Evolutionary conservation across 2,113 vertebrate species (phyloP).

Genomic region (Recurvirostra avosetta): DNA sequence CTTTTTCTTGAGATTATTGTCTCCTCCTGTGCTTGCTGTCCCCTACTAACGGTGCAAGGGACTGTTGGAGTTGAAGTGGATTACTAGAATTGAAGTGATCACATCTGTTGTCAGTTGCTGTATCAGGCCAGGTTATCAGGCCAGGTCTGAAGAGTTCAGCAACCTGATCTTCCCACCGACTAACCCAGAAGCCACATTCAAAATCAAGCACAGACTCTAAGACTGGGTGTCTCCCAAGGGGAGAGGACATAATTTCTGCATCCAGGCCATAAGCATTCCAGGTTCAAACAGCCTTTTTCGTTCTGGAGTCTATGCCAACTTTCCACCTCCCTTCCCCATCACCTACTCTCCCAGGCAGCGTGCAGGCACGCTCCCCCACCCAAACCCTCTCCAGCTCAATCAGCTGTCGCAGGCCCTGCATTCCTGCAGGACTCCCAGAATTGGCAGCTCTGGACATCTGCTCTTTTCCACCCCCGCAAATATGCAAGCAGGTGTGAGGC

Average conservation of each 20-base stretch:
- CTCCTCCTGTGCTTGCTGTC: not conserved
- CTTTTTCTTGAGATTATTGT: not conserved
- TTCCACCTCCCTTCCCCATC: not conserved
- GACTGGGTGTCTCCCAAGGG: not conserved
- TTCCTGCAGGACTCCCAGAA: slow-evolving; percentile 36
- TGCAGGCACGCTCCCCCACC: not conserved
- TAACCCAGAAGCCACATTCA: not conserved
- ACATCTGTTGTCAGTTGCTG: not conserved
- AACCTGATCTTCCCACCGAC: not conserved
- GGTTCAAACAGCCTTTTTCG: not conserved
- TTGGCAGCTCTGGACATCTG: slow-evolving; percentile 58
- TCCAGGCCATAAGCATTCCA: not conserved
- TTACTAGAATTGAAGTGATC: not conserved
- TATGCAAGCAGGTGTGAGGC: slow-evolving; percentile 66
- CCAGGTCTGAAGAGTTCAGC: not conserved
- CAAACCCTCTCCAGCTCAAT: not conserved
- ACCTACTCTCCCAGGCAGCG: not conserved
- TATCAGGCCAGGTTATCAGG: not conserved
- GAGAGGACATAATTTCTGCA: not conserved
- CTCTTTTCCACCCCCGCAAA: slow-evolving; percentile 60
- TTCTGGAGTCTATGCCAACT: not conserved
- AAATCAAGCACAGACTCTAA: not conserved
- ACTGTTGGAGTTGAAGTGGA: not conserved
- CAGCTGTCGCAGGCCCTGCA: slow-evolving; percentile 55
- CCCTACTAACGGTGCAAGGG: not conserved